Evolutionary conservation across 2,113 vertebrate species (phyloP).

Genomic region (Pantherophis guttatus): DNA sequence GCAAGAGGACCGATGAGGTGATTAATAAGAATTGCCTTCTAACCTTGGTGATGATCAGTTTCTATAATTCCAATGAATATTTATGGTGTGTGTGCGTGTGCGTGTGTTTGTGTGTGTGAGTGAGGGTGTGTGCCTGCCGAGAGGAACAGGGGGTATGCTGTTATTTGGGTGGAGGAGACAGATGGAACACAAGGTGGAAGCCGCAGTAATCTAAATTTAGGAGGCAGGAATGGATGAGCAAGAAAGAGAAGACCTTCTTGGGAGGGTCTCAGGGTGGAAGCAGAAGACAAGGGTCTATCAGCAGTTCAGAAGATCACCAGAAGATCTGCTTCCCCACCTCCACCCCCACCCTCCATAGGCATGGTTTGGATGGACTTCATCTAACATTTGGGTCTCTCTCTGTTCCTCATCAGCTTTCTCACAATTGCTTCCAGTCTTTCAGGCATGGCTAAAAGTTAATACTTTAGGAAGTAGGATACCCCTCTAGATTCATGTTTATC

Average conservation of each 20-base stretch:
- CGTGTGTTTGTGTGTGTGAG: neutral
- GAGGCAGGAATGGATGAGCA: constrained; percentile 4
- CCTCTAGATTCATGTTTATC: neutral
- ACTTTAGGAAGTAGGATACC: too few relatives aligned
- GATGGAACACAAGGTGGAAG: constrained; percentile 54
- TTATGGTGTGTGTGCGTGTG: constrained; percentile 44
- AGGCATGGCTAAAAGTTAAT: neutral
- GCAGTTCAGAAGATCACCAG: neutral
- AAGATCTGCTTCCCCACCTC: too few relatives aligned
- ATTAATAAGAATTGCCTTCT: constrained; percentile 46
- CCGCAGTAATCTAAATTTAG: constrained; percentile 32
- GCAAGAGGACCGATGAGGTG: neutral
- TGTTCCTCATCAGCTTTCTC: neutral
- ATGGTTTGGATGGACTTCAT: neutral
- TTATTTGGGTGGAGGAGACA: constrained; percentile 62
- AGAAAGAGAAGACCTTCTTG: constrained; percentile 9
- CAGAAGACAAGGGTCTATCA: neutral
- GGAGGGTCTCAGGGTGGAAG: neutral
- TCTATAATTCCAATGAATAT: constrained; percentile 62
- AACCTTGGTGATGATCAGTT: constrained; percentile 28
- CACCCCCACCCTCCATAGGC: too few relatives aligned
- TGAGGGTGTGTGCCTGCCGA: constrained; percentile 3
- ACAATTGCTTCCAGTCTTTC: neutral
- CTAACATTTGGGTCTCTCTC: accelerated
- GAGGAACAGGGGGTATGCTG: constrained; percentile 44